Conservation (phyloP, 2,888 invertebrate species). For the Pyrrhopygopsis socrates region DNA sequence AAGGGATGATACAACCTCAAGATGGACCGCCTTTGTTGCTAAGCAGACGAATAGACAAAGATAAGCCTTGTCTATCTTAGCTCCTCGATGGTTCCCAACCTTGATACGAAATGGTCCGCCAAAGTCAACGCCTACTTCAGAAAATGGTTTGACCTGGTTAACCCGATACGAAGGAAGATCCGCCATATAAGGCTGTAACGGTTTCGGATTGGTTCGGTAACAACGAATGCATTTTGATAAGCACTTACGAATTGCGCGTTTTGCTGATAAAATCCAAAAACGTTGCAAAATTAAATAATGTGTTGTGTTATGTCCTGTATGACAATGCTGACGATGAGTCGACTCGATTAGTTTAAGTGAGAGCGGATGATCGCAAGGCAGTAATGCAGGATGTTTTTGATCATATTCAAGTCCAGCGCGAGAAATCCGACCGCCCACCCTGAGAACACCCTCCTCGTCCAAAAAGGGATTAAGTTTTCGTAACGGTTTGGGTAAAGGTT, state of each 20-base stretch:
- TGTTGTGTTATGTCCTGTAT: constrained; percentile 55
- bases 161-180: constrained; percentile 51
- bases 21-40: constrained; percentile 6
- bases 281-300: constrained; percentile 53
- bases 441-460: constrained; percentile 53
- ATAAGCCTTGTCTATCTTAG: background rate
- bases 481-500: constrained; percentile 39
- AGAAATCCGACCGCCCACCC: constrained; percentile 64
- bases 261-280: constrained; percentile 61
- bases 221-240: constrained; percentile 55
- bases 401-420: constrained; percentile 59
- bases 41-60: constrained; percentile 1
- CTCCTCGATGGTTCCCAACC: constrained; percentile 38
- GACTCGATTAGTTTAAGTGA: constrained; percentile 41
- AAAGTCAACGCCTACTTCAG: constrained; percentile 52
- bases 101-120: constrained; percentile 61
- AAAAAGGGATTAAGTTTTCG: constrained; percentile 59
- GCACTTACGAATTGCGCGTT: constrained; percentile 44
- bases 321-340: constrained; percentile 50
- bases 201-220: constrained; percentile 39
- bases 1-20: constrained; percentile 19
- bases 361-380: constrained; percentile 36
- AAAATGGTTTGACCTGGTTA: constrained; percentile 51
- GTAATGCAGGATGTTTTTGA: constrained; percentile 52
- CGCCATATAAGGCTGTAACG: constrained; percentile 59